Conservation (phyloP, 2,888 invertebrate genomes). For the Tineola bisselliella region DNA sequence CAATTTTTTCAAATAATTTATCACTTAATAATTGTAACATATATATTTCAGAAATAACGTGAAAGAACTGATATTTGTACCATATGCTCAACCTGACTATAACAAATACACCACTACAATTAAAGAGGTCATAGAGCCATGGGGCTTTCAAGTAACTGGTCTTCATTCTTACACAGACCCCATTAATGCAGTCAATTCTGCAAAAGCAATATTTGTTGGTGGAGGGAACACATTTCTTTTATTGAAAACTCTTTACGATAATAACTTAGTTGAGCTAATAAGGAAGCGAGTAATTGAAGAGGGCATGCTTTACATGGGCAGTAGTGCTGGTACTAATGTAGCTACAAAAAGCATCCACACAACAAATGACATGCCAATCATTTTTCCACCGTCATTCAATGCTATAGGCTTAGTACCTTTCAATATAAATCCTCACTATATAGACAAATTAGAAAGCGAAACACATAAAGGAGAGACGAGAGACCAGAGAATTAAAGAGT, state of each 20-base stretch:
- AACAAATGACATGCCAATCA: conserved; percentile 90
- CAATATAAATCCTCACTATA: conserved; percentile 87
- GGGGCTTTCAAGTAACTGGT: conserved; percentile 74
- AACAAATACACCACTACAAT: conserved; percentile 73
- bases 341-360: conserved; percentile 82
- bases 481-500: conserved; percentile 77
- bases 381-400: conserved; percentile 77
- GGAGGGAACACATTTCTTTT: conserved; percentile 85
- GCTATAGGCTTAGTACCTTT: conserved; percentile 80
- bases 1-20: no score
- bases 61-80: conserved; percentile 74
- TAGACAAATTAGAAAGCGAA: conserved; percentile 69
- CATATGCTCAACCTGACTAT: conserved; percentile 76
- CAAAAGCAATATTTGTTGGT: conserved; percentile 79
- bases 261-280: conserved; percentile 72
- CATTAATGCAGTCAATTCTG: conserved; percentile 62
- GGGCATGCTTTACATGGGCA: conserved; percentile 77
- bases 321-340: conserved; percentile 86
- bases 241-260: conserved; percentile 75
- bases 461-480: conserved; percentile 83
- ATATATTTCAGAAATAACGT: conserved; percentile 69
- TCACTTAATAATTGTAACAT: no score
- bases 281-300: conserved; percentile 70
- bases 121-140: conserved; percentile 65
- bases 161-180: conserved; percentile 71